Conservation (phyloP, 64 coral and sea anemone genomes). For the Actinia equina region DNA sequence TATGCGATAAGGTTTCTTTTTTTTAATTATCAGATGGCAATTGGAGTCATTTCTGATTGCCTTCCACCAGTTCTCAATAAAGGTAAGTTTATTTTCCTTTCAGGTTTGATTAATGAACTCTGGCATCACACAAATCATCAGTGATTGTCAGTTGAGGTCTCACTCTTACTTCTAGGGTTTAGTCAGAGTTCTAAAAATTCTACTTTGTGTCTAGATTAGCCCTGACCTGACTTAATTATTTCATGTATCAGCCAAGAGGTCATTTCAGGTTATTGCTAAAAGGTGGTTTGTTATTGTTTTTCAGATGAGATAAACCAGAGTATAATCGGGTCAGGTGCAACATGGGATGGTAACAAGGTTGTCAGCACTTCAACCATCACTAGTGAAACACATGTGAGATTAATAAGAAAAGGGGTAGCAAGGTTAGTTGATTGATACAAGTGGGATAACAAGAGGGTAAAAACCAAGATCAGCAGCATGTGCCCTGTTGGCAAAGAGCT, state of each 20-base stretch:
- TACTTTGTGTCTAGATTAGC: too few species aligned
- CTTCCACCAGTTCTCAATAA: constrained; percentile 87
- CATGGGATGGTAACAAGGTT: constrained; percentile 81
- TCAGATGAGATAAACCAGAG: constrained; percentile 78
- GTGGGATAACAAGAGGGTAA: too few species aligned
- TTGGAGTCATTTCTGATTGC: constrained; percentile 57
- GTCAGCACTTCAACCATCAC: constrained; percentile 38
- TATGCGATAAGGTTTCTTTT: neutral
- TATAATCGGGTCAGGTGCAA: constrained; percentile 58
- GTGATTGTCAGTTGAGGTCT: too few species aligned
- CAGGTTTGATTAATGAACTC: too few species aligned
- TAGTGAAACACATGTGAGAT: constrained; percentile 57
- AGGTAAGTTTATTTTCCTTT: constrained; percentile 37
- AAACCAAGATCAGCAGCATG: too few species aligned
- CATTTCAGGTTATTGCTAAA: neutral
- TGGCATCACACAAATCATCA: too few species aligned
- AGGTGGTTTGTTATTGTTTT: neutral
- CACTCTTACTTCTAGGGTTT: too few species aligned
- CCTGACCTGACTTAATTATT: too few species aligned
- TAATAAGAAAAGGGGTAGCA: constrained; percentile 76
- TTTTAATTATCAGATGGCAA: constrained; percentile 70
- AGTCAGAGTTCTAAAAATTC: too few species aligned
- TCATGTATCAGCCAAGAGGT: too few species aligned
- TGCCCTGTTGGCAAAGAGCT: too few species aligned
- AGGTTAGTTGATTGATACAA: constrained; percentile 38